Evolutionary conservation across 2,797 vertebrate genomes (phyloP).

Genomic region (Ficedula albicollis): DNA sequence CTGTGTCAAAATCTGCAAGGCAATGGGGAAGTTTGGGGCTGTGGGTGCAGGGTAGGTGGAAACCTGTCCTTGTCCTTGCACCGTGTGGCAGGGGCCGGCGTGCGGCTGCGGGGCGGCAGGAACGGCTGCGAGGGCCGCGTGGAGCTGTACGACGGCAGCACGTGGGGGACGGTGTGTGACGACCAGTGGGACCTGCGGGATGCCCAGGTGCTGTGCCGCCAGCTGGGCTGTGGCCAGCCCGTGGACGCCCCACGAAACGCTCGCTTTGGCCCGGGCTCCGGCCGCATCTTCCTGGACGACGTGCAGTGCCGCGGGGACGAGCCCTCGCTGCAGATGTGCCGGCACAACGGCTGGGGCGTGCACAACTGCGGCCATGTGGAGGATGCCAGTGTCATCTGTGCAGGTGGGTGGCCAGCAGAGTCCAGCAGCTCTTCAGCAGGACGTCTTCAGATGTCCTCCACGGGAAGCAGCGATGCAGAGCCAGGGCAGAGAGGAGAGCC

Average conservation of each 20-base stretch:
- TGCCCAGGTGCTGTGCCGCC: too few species aligned
- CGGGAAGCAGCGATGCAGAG: too few species aligned
- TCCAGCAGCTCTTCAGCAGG: not conserved
- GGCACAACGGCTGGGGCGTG: not conserved
- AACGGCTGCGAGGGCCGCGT: not conserved
- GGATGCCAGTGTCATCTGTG: slow-evolving; percentile 63
- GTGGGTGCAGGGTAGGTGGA: too few species aligned
- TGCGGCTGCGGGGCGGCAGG: not conserved
- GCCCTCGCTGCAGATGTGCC: not conserved
- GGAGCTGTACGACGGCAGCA: not conserved
- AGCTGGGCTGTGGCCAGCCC: too few species aligned
- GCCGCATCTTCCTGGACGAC: not conserved
- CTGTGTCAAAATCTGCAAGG: too few species aligned
- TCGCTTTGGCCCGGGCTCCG: not conserved
- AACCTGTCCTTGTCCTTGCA: too few species aligned
- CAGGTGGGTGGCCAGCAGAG: not conserved
- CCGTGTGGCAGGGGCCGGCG: too few species aligned
- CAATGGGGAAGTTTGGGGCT: too few species aligned
- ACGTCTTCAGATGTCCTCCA: not conserved
- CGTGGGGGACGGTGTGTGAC: not conserved
- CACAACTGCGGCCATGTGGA: slow-evolving; percentile 43
- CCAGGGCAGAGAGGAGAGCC: not conserved
- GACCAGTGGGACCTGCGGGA: too few species aligned
- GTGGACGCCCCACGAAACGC: not conserved
- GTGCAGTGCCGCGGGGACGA: not conserved